Evolutionary conservation across 2,888 invertebrate genomes (phyloP).

Genomic region (Callinectes sapidus): DNA sequence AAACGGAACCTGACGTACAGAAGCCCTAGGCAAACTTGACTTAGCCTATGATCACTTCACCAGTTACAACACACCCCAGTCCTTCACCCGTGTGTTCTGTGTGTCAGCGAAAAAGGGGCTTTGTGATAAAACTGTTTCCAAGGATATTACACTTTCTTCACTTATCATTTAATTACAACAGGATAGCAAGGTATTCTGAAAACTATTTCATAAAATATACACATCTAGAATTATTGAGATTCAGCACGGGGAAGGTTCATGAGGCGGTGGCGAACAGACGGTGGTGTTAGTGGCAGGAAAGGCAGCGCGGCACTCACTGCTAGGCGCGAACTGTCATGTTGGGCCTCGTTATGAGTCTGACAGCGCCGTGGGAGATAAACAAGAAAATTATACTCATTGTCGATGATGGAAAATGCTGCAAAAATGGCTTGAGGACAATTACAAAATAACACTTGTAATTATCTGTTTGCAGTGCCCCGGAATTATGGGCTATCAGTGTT

Average conservation of each 20-base stretch:
- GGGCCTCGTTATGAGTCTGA: background rate
- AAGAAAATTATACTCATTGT: conserved; percentile 13
- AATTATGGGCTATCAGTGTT: background rate
- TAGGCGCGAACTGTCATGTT: conserved; percentile 13
- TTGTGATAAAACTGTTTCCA: no score
- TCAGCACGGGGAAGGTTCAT: background rate
- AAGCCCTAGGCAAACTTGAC: no score
- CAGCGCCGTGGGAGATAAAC: background rate
- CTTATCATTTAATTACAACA: background rate
- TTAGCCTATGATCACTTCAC: no score
- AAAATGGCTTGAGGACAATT: conserved; percentile 12
- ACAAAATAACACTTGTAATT: background rate
- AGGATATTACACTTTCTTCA: background rate
- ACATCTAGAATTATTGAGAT: background rate
- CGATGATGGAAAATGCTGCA: background rate
- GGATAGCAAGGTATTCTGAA: background rate
- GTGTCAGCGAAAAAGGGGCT: no score
- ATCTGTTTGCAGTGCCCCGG: background rate
- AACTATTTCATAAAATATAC: background rate
- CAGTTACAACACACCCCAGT: no score
- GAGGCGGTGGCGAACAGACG: background rate
- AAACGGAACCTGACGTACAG: no score
- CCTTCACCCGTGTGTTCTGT: no score
- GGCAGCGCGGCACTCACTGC: conserved; percentile 7
- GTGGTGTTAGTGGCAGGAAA: background rate